Conservation (phyloP, 2,797 vertebrate species). For the Orientallactaga sibirica region DNA sequence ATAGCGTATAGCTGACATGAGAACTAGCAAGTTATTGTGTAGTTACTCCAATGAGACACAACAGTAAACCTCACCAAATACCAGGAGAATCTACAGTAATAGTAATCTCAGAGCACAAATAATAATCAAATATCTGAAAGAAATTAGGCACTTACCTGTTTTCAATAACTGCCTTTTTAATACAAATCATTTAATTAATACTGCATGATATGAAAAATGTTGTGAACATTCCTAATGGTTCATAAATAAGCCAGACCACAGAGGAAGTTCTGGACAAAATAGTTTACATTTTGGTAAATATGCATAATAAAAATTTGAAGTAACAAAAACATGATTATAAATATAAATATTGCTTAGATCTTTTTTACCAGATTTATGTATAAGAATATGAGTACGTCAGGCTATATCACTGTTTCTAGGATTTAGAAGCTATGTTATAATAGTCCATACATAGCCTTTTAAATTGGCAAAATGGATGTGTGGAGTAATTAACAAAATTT, state of each 20-base stretch:
- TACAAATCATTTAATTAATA: neutral
- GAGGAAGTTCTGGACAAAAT: neutral
- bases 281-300: neutral
- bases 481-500: neutral
- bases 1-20: neutral
- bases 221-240: neutral
- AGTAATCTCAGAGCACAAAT: neutral
- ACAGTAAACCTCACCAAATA: too few species aligned
- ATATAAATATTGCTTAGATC: neutral
- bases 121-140: neutral
- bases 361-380: neutral
- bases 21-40: fast-evolving
- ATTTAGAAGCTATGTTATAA: neutral
- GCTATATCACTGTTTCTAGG: neutral
- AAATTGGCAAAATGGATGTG: neutral
- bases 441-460: neutral
- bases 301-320: neutral
- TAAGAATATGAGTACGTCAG: neutral
- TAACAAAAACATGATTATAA: neutral
- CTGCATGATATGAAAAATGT: neutral
- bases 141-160: neutral
- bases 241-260: fast-evolving
- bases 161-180: neutral
- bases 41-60: neutral
- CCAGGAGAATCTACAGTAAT: neutral